A percentile compares a stretch with the other conserved stretches of the same genome.
Evolutionary conservation across 2,113 vertebrate species (phyloP).

Genomic region (Ursus arctos): DNA sequence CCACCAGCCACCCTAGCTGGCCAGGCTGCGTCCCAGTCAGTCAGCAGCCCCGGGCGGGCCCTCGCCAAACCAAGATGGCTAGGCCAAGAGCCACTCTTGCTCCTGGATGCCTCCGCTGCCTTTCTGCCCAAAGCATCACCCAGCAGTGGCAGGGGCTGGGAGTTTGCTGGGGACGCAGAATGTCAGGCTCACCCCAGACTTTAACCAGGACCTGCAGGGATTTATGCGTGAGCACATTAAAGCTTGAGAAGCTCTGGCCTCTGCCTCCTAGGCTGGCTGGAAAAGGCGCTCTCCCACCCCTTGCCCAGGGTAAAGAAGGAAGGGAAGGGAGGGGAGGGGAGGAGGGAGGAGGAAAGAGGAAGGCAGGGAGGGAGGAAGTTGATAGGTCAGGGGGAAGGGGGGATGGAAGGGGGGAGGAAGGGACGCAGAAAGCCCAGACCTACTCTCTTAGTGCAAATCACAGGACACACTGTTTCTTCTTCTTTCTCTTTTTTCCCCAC

Average conservation of each 20-base stretch:
- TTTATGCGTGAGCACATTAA: accelerated
- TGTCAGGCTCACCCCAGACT: accelerated
- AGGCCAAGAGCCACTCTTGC: accelerated
- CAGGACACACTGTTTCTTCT: background rate
- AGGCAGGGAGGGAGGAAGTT: accelerated
- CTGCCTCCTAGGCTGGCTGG: background rate
- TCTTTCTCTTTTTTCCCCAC: no score
- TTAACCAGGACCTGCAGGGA: background rate
- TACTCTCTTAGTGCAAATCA: background rate
- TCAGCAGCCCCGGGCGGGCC: background rate
- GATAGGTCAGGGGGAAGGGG: background rate
- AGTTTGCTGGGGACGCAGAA: background rate
- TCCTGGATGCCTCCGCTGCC: background rate
- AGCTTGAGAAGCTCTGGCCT: background rate
- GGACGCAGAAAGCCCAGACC: no score
- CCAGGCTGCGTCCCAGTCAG: accelerated
- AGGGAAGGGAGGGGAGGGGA: accelerated
- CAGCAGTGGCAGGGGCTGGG: accelerated
- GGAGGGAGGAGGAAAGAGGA: no score
- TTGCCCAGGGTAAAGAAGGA: no score
- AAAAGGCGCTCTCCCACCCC: background rate
- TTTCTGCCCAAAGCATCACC: background rate
- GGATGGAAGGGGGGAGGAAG: background rate
- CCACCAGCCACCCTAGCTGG: accelerated
- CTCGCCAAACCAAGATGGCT: accelerated